Base-by-base conservation (phyloP, 2,888 invertebrate species). In the Heterodera filipjevi region DNA sequence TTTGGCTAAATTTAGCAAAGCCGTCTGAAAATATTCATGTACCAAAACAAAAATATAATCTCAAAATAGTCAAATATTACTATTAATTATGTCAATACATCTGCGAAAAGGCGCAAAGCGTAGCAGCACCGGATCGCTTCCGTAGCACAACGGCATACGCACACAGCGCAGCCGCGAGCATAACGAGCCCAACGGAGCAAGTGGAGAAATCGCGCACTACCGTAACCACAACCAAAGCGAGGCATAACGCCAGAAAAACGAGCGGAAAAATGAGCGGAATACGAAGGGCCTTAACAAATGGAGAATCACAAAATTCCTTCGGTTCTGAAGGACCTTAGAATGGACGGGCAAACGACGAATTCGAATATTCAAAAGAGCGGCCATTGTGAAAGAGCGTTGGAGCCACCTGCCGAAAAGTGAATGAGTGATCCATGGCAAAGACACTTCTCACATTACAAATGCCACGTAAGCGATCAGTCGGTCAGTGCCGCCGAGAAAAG, bases 351-450 rank as follows among this genome's bases (percentile, higher is more conserved):
- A 64, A 70, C 80, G 78, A n/a, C 80, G 79, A n/a, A 77, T 79
- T 22, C 87, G 79, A 44, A 88, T 85, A 77, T 82, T 88, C 32
- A 88, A 76, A n/a, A 88, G 79, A 14, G 87, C 87, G n/a, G 80
- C 72, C 86, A 88, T 86, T 35, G 87, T 89, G 78, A 86, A 83
- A 2, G 84, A 83, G 27, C 89, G 78, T 74, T 88, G 88, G n/a
- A 84, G 82, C 88, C 88, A 88, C 59, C 59, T 49, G 49, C 14
- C n/a, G 8, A 27, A 59, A 1, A 27, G 27, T 8, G 10, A 59
- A 59, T 59, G 10, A 27, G 22, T 14, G 12, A 59, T 27, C 8
- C 10, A 27, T 10, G 59, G 27, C 5, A 27, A n/a, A n/a, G n/a
- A 59, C 1, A 2, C 27, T 27, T 59, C 12, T 59, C 22, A 59